Conservation (phyloP, 2,888 invertebrate species). For the Ophion obscuratus region DNA sequence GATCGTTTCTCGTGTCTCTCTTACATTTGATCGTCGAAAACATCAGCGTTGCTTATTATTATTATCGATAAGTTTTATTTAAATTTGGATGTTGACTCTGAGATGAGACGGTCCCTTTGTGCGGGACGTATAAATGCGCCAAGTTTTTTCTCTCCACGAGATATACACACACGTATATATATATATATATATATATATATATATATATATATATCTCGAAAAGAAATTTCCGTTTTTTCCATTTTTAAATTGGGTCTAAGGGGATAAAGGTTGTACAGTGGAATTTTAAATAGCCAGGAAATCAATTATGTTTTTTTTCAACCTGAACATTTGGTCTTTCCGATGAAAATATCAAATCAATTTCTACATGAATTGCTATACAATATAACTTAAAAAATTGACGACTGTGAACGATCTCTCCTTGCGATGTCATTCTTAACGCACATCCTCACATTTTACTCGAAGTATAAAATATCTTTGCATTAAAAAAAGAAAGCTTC, state of each 20-base stretch:
- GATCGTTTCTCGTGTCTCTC: slow-evolving; percentile 67
- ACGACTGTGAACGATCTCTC: neutral
- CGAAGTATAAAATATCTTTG: neutral
- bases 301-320: neutral
- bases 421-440: neutral
- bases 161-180: slow-evolving; percentile 17
- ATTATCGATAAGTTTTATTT: slow-evolving; percentile 61
- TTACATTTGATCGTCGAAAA: slow-evolving; percentile 45
- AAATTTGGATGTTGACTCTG: slow-evolving; percentile 55
- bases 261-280: neutral
- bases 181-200: neutral
- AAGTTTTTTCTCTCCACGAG: slow-evolving; percentile 31
- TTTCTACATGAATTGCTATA: neutral
- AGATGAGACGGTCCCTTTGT: slow-evolving; percentile 35
- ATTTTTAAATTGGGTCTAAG: neutral
- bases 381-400: neutral
- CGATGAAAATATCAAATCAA: neutral
- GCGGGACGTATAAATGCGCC: slow-evolving; percentile 52
- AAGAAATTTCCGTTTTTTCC: neutral
- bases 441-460: neutral
- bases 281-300: neutral
- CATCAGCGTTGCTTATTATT: slow-evolving; percentile 67
- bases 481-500: neutral
- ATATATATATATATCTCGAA: slow-evolving; percentile 13
- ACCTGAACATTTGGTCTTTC: neutral